Percentiles rank a stretch among this genome's conserved stretches.
Conservation (phyloP, 1,140 invertebrate species). For the Lasioglossum baleicum region DNA sequence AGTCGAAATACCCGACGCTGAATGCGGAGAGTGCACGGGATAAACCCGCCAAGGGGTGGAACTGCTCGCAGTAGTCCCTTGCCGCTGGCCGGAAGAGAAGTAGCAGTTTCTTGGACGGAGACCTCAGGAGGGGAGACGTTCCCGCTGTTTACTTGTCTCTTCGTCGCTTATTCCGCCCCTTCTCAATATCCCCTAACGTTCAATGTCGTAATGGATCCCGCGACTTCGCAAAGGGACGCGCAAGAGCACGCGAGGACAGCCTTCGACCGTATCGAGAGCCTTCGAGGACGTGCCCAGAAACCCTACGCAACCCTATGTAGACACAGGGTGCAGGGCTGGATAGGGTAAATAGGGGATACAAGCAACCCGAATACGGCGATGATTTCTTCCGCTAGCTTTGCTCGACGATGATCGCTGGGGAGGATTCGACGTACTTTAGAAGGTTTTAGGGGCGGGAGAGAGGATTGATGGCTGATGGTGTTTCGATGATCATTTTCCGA, state of each 20-base stretch:
- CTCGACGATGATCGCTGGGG: neutral
- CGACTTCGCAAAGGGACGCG: neutral
- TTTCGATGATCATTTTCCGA: no score
- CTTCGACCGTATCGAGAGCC: neutral
- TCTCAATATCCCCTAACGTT: neutral
- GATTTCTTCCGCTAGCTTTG: constrained; percentile 2
- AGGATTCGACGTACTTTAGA: no score
- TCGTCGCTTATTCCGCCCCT: constrained; percentile 19
- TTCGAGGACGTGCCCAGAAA: neutral
- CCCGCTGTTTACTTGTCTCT: constrained; percentile 37
- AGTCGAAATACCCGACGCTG: constrained; percentile 60
- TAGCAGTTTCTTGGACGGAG: constrained; percentile 2
- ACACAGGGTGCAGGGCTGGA: constrained; percentile 2
- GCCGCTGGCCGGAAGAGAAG: constrained; percentile 22
- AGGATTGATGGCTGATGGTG: no score
- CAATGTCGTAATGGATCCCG: neutral
- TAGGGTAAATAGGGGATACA: constrained; percentile 17
- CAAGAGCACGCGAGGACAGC: neutral
- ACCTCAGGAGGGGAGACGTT: constrained; percentile 9
- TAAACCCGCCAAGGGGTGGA: neutral
- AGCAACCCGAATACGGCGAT: neutral
- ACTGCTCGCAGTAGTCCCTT: neutral
- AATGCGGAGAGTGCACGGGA: constrained; percentile 24
- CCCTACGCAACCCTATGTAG: neutral
- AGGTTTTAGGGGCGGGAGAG: no score